A percentile compares a stretch with the other conserved stretches of the same genome.
phyloP scores from a whole-genome alignment of 2,888 invertebrate genomes.

The Podotricha telesiphe region DNA sequence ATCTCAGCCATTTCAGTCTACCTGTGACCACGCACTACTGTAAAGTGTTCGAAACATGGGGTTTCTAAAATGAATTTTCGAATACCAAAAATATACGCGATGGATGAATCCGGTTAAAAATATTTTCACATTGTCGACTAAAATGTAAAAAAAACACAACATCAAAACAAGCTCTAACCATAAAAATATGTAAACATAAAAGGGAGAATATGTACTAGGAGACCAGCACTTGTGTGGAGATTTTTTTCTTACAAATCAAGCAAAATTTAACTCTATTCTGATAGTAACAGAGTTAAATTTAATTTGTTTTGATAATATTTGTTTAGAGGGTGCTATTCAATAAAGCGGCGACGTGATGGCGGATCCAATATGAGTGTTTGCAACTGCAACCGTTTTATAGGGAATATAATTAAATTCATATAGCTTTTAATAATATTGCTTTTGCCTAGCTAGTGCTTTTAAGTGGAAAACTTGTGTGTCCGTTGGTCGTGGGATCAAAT shows the following conservation, averaged over 20 bases:
- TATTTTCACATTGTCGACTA: neutral
- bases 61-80: too few relatives aligned
- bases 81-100: too few relatives aligned
- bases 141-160: conserved; percentile 13
- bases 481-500: neutral
- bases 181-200: conserved; percentile 39
- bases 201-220: conserved; percentile 38
- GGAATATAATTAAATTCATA: conserved; percentile 28
- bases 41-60: too few relatives aligned
- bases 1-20: too few relatives aligned
- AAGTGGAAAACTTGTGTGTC: neutral
- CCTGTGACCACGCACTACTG: too few relatives aligned
- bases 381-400: conserved; percentile 44
- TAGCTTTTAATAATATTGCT: conserved; percentile 16
- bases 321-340: conserved; percentile 47
- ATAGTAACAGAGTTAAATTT: conserved; percentile 2
- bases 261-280: neutral
- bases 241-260: neutral
- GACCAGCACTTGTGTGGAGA: conserved; percentile 33
- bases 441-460: neutral
- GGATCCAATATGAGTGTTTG: conserved; percentile 48
- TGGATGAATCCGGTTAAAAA: too few relatives aligned
- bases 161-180: conserved; percentile 28
- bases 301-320: neutral
- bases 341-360: conserved; percentile 49